Conservation (phyloP, 2,888 invertebrate genomes). For the Heliconius hortense region DNA sequence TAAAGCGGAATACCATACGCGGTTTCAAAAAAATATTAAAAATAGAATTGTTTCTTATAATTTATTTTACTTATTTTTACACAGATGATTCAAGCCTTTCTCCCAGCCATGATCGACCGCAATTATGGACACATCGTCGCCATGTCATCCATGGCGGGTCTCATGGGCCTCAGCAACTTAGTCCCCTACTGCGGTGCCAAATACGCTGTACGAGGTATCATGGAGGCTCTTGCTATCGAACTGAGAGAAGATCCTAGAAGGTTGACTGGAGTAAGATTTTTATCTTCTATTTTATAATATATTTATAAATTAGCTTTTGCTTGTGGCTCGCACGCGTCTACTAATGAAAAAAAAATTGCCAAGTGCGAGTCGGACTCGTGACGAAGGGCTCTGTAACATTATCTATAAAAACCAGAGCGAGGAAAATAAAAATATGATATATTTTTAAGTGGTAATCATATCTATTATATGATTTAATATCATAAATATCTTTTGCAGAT, state of each 20-base stretch:
- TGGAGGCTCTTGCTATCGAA: slow-evolving; percentile 90
- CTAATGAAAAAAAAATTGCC: too few species aligned
- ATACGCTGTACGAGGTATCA: slow-evolving; percentile 90
- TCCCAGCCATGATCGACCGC: slow-evolving; percentile 86
- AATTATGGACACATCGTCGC: slow-evolving; percentile 89
- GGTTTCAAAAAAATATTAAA: too few species aligned
- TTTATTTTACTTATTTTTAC: slow-evolving; percentile 25
- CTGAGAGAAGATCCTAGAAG: slow-evolving; percentile 79
- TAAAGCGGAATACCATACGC: too few species aligned
- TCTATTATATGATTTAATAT: too few species aligned
- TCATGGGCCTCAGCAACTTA: slow-evolving; percentile 86
- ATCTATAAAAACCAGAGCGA: too few species aligned
- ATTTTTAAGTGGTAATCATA: too few species aligned
- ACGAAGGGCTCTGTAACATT: too few species aligned
- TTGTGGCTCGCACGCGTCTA: too few species aligned
- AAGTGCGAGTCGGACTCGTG: too few species aligned
- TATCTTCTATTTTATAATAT: not conserved
- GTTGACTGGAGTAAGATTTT: slow-evolving; percentile 51
- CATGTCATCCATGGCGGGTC: slow-evolving; percentile 88
- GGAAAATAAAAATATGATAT: too few species aligned
- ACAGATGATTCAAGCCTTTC: slow-evolving; percentile 87
- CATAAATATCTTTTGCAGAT: slow-evolving; percentile 69
- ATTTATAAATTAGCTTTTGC: too few species aligned
- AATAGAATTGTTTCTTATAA: too few species aligned
- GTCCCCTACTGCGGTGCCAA: slow-evolving; percentile 92